Conservation (phyloP, 2,888 invertebrate genomes). For the Drosophila mercatorum region DNA sequence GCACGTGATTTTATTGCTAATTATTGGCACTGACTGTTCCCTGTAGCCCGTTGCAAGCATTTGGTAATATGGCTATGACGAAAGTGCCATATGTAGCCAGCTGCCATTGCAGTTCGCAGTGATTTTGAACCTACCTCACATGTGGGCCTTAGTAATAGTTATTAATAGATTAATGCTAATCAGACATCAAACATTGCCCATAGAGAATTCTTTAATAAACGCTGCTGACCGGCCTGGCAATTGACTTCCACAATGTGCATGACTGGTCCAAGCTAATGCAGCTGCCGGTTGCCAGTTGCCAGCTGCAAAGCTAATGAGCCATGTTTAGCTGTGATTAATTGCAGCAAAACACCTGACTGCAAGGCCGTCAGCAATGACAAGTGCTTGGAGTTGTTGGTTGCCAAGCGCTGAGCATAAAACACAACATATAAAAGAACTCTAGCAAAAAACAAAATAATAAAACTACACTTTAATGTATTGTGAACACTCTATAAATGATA, state of each 20-base stretch:
- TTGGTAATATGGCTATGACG: slow-evolving; percentile 17
- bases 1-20: slow-evolving; percentile 75
- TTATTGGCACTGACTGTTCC: slow-evolving; percentile 45
- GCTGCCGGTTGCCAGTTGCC: slow-evolving; percentile 40
- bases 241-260: slow-evolving; percentile 24
- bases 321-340: slow-evolving; percentile 53
- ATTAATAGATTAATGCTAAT: slow-evolving; percentile 48
- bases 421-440: slow-evolving; percentile 23
- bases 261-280: slow-evolving; percentile 14
- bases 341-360: slow-evolving; percentile 26
- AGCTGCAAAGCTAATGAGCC: slow-evolving; percentile 49
- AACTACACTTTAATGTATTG: slow-evolving; percentile 12
- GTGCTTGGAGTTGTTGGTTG: slow-evolving; percentile 47
- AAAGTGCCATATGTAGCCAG: slow-evolving; percentile 45
- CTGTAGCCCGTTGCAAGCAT: not conserved
- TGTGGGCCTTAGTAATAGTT: slow-evolving; percentile 6
- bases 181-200: slow-evolving; percentile 39
- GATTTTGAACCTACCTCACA: slow-evolving; percentile 10
- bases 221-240: slow-evolving; percentile 8
- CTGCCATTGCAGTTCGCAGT: not conserved
- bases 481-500: slow-evolving; percentile 28
- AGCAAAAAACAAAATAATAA: slow-evolving; percentile 2
- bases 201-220: slow-evolving; percentile 31
- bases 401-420: slow-evolving; percentile 35
- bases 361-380: slow-evolving; percentile 39